These are phyloP conservation scores for Mantis religiosa DNA, from an alignment of 2,888 invertebrate genomes.

Conservation along the genomic window DNA sequence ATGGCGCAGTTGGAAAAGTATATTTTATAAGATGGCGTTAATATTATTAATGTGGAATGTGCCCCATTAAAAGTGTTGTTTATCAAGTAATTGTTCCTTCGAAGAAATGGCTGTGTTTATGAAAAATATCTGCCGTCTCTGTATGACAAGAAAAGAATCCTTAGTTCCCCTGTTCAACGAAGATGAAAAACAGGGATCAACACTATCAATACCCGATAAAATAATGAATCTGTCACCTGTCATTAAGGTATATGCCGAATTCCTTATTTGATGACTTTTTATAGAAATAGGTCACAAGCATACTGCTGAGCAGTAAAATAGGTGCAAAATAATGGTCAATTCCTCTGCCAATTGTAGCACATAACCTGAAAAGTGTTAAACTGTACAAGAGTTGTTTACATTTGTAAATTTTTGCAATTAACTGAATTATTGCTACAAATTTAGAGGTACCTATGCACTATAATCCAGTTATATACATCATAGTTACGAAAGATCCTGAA, in stretches of 20 bases:
- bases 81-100: neutral
- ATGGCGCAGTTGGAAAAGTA: too few species aligned
- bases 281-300: too few species aligned
- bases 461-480: too few species aligned
- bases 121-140: slow-evolving; percentile 5
- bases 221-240: slow-evolving; percentile 8
- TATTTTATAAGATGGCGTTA: neutral
- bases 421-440: too few species aligned
- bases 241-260: neutral
- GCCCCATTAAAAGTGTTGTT: neutral
- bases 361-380: too few species aligned
- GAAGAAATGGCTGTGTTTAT: neutral
- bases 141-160: neutral
- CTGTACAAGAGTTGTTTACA: too few species aligned
- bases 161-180: neutral
- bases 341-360: too few species aligned
- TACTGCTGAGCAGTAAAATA: too few species aligned
- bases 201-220: slow-evolving; percentile 4
- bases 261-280: neutral
- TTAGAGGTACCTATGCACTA: too few species aligned
- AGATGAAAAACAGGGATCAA: neutral
- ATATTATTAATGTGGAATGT: neutral
- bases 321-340: too few species aligned
- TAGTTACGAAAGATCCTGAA: too few species aligned
- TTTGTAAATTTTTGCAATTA: too few species aligned